Conservation (phyloP, 2,888 invertebrate genomes). For the Campoplex capitator region DNA sequence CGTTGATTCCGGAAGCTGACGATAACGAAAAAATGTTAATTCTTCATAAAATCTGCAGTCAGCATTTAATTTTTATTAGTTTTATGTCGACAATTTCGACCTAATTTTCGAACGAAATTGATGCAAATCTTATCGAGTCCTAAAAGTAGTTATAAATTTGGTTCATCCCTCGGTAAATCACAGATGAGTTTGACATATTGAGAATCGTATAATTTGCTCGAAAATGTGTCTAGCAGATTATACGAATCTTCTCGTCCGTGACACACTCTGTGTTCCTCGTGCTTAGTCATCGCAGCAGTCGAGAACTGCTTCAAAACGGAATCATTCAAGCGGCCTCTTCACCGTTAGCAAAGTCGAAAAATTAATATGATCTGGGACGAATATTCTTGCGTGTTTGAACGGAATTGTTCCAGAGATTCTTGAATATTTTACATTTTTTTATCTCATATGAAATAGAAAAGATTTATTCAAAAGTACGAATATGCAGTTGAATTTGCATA, state of each 20-base stretch:
- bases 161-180: background rate
- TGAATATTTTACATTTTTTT: background rate
- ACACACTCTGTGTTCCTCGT: slow-evolving; percentile 43
- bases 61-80: too few relatives aligned
- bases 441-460: background rate
- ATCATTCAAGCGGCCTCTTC: slow-evolving; percentile 20
- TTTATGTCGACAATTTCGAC: background rate
- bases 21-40: background rate
- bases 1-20: too few relatives aligned
- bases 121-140: background rate
- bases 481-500: slow-evolving; percentile 34
- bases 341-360: slow-evolving; percentile 36
- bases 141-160: background rate
- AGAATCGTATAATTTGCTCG: slow-evolving; percentile 16
- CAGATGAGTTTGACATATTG: slow-evolving; percentile 5
- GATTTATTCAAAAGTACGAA: background rate
- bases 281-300: slow-evolving; percentile 50
- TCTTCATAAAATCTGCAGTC: too few relatives aligned
- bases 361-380: slow-evolving; percentile 6
- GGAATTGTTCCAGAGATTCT: background rate
- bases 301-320: slow-evolving; percentile 25
- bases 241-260: slow-evolving; percentile 46
- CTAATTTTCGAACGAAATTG: background rate
- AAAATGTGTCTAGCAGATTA: slow-evolving; percentile 39
- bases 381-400: background rate